A percentile compares a stretch with the other conserved stretches of the same genome.
These are phyloP conservation scores for Oscheius sp. DNA, from an alignment of 1,140 invertebrate species.

Conservation along the genomic window DNA sequence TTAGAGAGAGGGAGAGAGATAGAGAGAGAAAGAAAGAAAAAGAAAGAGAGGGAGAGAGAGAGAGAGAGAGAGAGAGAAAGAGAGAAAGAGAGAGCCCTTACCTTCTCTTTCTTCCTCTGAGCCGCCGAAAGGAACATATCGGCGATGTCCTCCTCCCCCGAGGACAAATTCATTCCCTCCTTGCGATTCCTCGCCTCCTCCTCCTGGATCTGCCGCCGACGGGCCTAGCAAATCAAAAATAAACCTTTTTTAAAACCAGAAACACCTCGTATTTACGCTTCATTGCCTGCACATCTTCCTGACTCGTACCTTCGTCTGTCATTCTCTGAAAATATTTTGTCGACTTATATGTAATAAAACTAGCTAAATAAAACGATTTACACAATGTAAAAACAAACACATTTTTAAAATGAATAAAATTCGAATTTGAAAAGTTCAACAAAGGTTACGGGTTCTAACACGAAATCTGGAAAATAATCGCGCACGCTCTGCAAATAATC, in stretches of 20 bases:
- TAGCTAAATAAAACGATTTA: too few species aligned
- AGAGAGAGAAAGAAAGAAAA: not conserved
- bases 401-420: too few species aligned
- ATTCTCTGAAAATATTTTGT: not conserved
- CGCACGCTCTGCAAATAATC: too few species aligned
- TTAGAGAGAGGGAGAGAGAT: not conserved
- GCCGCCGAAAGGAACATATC: constrained; percentile 34
- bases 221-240: constrained; percentile 23
- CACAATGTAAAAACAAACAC: too few species aligned
- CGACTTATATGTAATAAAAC: too few species aligned
- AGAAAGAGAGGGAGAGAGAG: not conserved
- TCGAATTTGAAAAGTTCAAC: too few species aligned
- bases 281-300: constrained; percentile 14
- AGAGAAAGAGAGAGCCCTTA: not conserved
- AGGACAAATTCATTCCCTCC: constrained; percentile 37
- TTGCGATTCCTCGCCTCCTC: constrained; percentile 29
- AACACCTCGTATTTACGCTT: constrained; percentile 20
- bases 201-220: constrained; percentile 21
- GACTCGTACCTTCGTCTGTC: not conserved
- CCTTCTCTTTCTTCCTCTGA: constrained; percentile 42
- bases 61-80: not conserved
- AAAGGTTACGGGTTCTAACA: too few species aligned
- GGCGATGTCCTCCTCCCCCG: constrained; percentile 30
- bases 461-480: too few species aligned
- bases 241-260: not conserved